Evolutionary conservation across 2,113 vertebrate species (phyloP).

Genomic region (Ascaphus truei): DNA sequence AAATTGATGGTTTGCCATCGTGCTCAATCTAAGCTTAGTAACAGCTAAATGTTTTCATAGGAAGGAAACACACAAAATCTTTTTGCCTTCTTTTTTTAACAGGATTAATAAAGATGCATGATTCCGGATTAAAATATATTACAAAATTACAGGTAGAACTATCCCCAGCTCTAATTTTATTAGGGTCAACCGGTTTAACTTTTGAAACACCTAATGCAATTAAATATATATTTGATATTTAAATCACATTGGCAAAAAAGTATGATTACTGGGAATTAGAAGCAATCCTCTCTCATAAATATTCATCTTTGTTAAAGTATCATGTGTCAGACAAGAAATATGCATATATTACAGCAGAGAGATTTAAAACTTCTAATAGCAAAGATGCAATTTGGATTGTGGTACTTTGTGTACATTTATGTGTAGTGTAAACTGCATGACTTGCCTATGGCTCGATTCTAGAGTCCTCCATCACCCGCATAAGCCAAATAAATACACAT

Average conservation of each 20-base stretch:
- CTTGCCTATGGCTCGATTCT: no score
- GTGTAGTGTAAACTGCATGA: no score
- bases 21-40: no score
- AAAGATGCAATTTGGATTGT: not conserved
- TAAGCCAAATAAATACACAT: no score
- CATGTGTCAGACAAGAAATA: slow-evolving; percentile 3
- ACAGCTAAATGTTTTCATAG: not conserved
- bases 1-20: no score
- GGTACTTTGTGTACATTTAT: no score
- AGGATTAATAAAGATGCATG: not conserved
- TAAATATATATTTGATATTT: slow-evolving; percentile 24
- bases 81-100: not conserved
- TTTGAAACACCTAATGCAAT: slow-evolving; percentile 9
- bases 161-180: not conserved
- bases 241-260: slow-evolving; percentile 19
- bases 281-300: slow-evolving; percentile 13
- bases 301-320: slow-evolving; percentile 10
- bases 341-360: not conserved
- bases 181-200: slow-evolving; percentile 18
- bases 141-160: not conserved
- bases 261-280: slow-evolving; percentile 19
- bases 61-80: not conserved
- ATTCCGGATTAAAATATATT: not conserved
- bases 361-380: not conserved
- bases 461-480: no score